Percentiles rank a stretch among this genome's conserved stretches.
phyloP scores from a whole-genome alignment of 2,888 invertebrate genomes.

The Thymelicus sylvestris region DNA sequence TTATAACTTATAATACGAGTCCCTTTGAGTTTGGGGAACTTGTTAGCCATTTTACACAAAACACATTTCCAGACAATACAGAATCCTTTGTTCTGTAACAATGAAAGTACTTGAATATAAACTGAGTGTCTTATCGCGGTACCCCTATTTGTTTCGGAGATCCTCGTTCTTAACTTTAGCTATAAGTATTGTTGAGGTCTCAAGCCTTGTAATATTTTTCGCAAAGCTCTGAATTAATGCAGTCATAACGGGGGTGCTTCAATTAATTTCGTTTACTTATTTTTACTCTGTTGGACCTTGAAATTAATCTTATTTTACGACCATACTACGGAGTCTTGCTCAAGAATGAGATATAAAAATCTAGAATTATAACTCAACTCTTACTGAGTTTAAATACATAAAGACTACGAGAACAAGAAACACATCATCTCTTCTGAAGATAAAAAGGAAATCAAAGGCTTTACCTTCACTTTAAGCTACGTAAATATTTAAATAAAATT shows the following conservation, averaged over 20 bases:
- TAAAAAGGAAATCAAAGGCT: too few relatives aligned
- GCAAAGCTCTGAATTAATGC: conserved; percentile 33
- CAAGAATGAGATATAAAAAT: not conserved
- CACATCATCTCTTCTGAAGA: too few relatives aligned
- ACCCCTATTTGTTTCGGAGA: conserved; percentile 72
- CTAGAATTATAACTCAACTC: too few relatives aligned
- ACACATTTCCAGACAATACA: conserved; percentile 67
- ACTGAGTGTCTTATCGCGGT: conserved; percentile 69
- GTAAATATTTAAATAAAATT: too few relatives aligned
- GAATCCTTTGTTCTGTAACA: conserved; percentile 70
- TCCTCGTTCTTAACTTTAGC: conserved; percentile 65
- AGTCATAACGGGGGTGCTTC: conserved; percentile 28
- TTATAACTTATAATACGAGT: conserved; percentile 36
- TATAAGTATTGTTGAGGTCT: conserved; percentile 41
- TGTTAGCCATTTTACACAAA: conserved; percentile 72
- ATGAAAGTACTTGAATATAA: conserved; percentile 71
- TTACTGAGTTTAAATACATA: too few relatives aligned
- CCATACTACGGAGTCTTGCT: not conserved
- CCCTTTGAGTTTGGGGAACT: conserved; percentile 45
- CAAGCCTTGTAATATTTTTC: conserved; percentile 34
- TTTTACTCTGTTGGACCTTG: conserved; percentile 7
- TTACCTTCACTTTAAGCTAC: too few relatives aligned
- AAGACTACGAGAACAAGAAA: too few relatives aligned
- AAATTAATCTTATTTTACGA: conserved; percentile 20
- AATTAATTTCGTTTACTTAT: conserved; percentile 30